These are phyloP conservation scores for Pterostichus niger DNA, from an alignment of 2,888 invertebrate species.

Conservation along the genomic window DNA sequence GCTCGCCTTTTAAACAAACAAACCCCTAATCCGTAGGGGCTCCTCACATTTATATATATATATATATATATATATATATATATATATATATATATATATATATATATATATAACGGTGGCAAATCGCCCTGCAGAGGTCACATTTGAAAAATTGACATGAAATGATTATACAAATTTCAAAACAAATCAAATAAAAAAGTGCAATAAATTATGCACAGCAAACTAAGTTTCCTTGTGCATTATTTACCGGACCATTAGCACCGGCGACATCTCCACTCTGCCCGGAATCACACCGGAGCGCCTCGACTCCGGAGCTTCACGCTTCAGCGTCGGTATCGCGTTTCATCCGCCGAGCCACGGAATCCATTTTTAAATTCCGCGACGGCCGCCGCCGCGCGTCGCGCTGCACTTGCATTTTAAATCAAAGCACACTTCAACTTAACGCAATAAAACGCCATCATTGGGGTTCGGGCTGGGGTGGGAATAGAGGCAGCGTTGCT, in stretches of 20 bases:
- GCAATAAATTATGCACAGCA: too few relatives aligned
- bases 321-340: not conserved
- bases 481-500: not conserved
- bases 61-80: too few relatives aligned
- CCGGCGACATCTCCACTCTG: too few relatives aligned
- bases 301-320: too few relatives aligned
- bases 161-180: not conserved
- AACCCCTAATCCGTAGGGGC: too few relatives aligned
- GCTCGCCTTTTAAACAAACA: too few relatives aligned
- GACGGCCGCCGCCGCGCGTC: not conserved
- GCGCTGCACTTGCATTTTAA: conserved; percentile 70
- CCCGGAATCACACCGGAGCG: too few relatives aligned
- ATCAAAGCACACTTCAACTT: conserved; percentile 73
- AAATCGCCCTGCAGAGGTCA: too few relatives aligned
- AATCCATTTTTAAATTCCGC: conserved; percentile 40
- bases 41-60: too few relatives aligned
- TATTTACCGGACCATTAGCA: conserved; percentile 16
- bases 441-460: conserved; percentile 70
- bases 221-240: not conserved
- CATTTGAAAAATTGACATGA: not conserved
- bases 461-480: conserved; percentile 66
- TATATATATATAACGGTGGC: too few relatives aligned
- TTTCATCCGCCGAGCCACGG: not conserved
- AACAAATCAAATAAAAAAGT: not conserved
- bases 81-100: too few relatives aligned